Evolutionary conservation across 35 echinoderm and acorn worm genomes (phyloP).

Genomic region (Strongylocentrotus purpuratus): DNA sequence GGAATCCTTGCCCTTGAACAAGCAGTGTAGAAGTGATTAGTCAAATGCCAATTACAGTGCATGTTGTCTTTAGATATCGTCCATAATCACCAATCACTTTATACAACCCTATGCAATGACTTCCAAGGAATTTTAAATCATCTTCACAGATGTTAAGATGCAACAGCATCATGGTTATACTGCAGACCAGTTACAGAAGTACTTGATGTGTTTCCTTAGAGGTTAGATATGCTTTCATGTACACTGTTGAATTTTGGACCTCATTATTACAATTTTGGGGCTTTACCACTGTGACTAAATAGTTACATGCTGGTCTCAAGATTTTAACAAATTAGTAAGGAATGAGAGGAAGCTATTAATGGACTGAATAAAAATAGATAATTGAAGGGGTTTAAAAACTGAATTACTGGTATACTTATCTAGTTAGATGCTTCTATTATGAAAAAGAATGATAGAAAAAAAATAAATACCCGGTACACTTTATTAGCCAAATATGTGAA

Average conservation of each 20-base stretch:
- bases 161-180: not conserved
- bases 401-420: no score
- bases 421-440: no score
- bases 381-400: no score
- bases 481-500: no score
- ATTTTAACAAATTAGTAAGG: not conserved
- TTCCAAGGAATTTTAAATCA: not conserved
- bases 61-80: not conserved
- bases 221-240: no score
- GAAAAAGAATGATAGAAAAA: no score
- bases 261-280: no score
- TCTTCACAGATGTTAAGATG: not conserved
- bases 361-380: no score
- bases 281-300: not conserved
- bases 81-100: not conserved
- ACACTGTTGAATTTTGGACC: no score
- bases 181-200: not conserved
- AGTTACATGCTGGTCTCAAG: not conserved
- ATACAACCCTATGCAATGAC: not conserved
- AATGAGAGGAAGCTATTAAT: no score
- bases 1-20: not conserved
- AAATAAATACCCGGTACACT: no score
- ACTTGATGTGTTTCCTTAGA: not conserved
- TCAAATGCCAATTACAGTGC: not conserved
- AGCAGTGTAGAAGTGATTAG: not conserved